phyloP scores from a whole-genome alignment of 2,797 vertebrate genomes.

The Amblyopsis hoosieri region DNA sequence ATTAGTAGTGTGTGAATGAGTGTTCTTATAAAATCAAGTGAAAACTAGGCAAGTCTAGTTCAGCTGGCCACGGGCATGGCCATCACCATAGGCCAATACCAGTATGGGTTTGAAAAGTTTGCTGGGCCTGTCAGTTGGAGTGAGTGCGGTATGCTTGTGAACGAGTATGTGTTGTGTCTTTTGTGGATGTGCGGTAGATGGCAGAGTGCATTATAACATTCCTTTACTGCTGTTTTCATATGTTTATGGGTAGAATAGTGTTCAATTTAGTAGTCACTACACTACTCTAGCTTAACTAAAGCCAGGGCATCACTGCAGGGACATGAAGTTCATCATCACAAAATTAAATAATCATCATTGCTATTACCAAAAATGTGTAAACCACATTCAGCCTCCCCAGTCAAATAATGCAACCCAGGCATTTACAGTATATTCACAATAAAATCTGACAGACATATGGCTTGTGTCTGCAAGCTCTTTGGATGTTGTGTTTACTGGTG shows the following conservation, averaged over 20 bases:
- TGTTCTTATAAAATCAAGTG: neutral
- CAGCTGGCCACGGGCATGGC: too few relatives aligned
- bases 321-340: slow-evolving; percentile 32
- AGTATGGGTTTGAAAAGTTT: too few relatives aligned
- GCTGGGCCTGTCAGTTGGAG: slow-evolving; percentile 11
- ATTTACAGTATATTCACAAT: slow-evolving; percentile 54
- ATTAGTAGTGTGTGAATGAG: neutral
- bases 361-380: slow-evolving; percentile 23
- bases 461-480: slow-evolving; percentile 50
- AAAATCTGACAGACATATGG: slow-evolving; percentile 69
- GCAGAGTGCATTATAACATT: neutral
- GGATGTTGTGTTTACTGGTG: slow-evolving; percentile 51
- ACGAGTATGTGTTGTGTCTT: slow-evolving; percentile 18
- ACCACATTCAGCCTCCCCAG: slow-evolving; percentile 41
- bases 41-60: too few relatives aligned
- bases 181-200: neutral
- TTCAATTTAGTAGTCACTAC: slow-evolving; percentile 9
- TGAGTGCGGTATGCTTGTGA: slow-evolving; percentile 6
- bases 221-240: slow-evolving; percentile 21
- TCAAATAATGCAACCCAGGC: slow-evolving; percentile 45
- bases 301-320: slow-evolving; percentile 10
- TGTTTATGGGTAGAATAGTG: slow-evolving; percentile 7
- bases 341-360: slow-evolving; percentile 31
- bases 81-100: too few relatives aligned
- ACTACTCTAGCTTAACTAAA: neutral